A percentile compares a stretch with the other conserved stretches of the same genome.
Conservation (phyloP, 37 sponge, comb jelly and placozoan species). For the Chondrilla cf. caribensis region DNA sequence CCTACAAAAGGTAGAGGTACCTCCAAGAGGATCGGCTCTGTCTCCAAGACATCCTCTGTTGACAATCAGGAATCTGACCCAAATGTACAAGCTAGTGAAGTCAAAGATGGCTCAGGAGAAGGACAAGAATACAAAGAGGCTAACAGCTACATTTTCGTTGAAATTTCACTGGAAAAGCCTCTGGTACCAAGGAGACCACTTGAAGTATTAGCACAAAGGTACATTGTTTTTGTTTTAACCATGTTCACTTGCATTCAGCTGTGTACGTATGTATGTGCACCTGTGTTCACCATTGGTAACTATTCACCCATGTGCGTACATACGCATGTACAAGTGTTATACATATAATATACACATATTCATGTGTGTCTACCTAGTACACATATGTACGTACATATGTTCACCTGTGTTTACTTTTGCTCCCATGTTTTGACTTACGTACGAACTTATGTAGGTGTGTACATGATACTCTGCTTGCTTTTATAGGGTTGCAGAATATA, state of each 20-base stretch:
- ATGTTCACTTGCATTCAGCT: too few species aligned
- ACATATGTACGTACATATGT: conserved; percentile 7
- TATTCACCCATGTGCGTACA: too few species aligned
- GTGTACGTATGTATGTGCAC: too few species aligned
- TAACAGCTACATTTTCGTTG: conserved; percentile 66
- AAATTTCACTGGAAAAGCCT: conserved; percentile 68
- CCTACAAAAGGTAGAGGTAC: not conserved
- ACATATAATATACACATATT: too few species aligned
- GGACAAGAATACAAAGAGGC: conserved; percentile 62
- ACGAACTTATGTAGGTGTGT: too few species aligned
- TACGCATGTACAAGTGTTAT: too few species aligned
- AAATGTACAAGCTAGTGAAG: not conserved
- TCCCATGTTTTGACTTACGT: too few species aligned
- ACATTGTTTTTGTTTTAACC: too few species aligned
- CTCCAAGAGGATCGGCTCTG: conserved; percentile 21
- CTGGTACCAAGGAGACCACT: conserved; percentile 76
- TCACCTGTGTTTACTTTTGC: too few species aligned
- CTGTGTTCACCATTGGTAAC: too few species aligned
- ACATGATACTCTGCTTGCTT: too few species aligned
- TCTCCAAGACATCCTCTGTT: not conserved
- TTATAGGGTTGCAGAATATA: conserved; percentile 75
- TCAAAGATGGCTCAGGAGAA: conserved; percentile 45
- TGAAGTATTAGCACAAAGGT: conserved; percentile 78
- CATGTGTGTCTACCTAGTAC: too few species aligned
- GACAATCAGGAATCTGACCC: not conserved